These are phyloP conservation scores for Scophthalmus maximus DNA, from an alignment of 2,113 vertebrate genomes.

Conservation along the genomic window DNA sequence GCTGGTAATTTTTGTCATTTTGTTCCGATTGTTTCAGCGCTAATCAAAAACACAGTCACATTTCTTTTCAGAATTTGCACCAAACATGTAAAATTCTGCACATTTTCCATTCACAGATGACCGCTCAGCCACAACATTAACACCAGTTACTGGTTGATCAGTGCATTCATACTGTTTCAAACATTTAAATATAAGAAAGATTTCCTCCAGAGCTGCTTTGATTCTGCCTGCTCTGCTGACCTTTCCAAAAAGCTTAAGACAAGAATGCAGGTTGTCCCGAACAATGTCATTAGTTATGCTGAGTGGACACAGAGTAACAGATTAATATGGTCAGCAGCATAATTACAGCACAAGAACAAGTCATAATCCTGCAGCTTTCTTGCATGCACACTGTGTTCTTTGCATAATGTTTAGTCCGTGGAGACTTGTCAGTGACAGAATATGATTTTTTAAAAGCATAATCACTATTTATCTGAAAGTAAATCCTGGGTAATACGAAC, in stretches of 20 bases:
- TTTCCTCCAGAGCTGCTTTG: constrained; percentile 6
- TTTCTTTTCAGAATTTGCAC: no score
- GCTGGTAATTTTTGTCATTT: no score
- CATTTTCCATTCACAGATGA: no score
- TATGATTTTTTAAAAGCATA: neutral
- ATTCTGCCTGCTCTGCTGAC: constrained; percentile 32
- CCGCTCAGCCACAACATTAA: no score
- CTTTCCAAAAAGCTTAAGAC: constrained; percentile 46
- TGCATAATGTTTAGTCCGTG: constrained; percentile 37
- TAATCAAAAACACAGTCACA: no score
- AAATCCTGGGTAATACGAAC: neutral
- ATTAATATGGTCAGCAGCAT: constrained; percentile 68
- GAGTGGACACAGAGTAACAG: constrained; percentile 61
- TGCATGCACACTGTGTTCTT: constrained; percentile 28
- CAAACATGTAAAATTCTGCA: no score
- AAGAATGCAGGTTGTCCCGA: constrained; percentile 55
- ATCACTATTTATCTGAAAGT: neutral
- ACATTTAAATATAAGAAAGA: constrained; percentile 2
- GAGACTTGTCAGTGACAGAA: constrained; percentile 2
- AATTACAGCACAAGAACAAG: constrained; percentile 68
- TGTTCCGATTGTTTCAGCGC: no score
- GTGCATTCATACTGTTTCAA: neutral
- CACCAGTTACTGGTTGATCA: neutral
- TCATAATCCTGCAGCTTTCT: constrained; percentile 66
- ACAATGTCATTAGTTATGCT: constrained; percentile 70